Evolutionary conservation across 1,140 invertebrate species (phyloP).

Genomic region (Aphelinus certus): DNA sequence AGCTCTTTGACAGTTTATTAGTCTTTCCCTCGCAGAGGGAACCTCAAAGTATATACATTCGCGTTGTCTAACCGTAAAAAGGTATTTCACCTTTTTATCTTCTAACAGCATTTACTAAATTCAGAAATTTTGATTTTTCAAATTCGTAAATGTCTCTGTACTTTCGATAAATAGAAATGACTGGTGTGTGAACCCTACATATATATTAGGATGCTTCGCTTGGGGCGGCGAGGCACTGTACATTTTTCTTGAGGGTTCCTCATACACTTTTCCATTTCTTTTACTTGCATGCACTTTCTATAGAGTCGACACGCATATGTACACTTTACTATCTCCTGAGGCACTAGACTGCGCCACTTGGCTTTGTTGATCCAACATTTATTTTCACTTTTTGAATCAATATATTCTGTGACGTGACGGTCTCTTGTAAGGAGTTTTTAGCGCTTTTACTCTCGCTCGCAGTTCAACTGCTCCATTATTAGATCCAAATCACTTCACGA

Average conservation of each 20-base stretch:
- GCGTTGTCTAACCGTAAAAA: constrained; percentile 32
- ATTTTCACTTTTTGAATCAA: constrained; percentile 34
- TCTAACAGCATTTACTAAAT: constrained; percentile 21
- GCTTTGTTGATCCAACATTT: constrained; percentile 37
- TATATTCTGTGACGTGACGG: constrained; percentile 26
- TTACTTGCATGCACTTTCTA: constrained; percentile 32
- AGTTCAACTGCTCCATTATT: constrained; percentile 40
- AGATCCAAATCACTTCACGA: constrained; percentile 25
- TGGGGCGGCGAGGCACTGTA: constrained; percentile 27
- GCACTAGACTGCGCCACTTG: constrained; percentile 42
- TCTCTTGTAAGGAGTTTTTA: constrained; percentile 13
- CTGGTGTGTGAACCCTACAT: constrained; percentile 32
- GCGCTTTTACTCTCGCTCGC: constrained; percentile 29
- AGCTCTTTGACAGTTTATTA: constrained; percentile 37
- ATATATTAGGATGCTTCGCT: constrained; percentile 26
- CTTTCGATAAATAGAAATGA: constrained; percentile 39
- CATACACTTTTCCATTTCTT: constrained; percentile 15
- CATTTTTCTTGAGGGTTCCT: constrained; percentile 27
- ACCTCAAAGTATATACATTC: constrained; percentile 39
- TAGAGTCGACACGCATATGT: constrained; percentile 33
- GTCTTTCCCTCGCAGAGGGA: constrained; percentile 41
- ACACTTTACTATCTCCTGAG: constrained; percentile 40
- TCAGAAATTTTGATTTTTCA: constrained; percentile 39
- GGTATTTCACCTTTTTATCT: constrained; percentile 25
- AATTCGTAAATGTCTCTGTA: constrained; percentile 32